Conservation (phyloP, 1,140 invertebrate species). For the Pemphigus obesinymphae region DNA sequence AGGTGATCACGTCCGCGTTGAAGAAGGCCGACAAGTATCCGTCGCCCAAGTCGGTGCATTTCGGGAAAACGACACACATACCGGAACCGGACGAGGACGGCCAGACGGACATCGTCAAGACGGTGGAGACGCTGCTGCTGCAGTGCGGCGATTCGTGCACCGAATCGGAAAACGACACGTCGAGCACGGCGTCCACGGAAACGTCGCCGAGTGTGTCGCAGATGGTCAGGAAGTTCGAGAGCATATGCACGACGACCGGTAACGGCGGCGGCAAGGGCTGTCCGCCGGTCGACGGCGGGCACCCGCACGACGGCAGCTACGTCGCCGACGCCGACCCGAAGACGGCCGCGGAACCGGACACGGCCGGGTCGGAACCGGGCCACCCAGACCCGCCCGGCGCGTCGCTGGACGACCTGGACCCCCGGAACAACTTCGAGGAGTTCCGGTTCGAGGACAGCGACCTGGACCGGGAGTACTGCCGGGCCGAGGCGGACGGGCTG, state of each 20-base stretch:
- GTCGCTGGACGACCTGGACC: conserved; percentile 40
- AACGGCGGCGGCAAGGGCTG: background rate
- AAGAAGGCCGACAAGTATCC: conserved; percentile 9
- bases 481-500: conserved; percentile 51
- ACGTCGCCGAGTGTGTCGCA: conserved; percentile 46
- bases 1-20: conserved; percentile 5
- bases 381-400: conserved; percentile 35
- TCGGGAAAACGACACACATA: conserved; percentile 24
- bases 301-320: background rate
- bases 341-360: conserved; percentile 8
- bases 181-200: conserved; percentile 23
- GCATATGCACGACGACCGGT: conserved; percentile 39
- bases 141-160: background rate
- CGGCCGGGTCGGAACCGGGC: background rate
- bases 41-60: background rate
- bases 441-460: conserved; percentile 73
- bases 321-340: background rate
- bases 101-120: conserved; percentile 14
- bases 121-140: conserved; percentile 18
- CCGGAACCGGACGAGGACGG: conserved; percentile 8
- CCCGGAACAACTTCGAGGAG: conserved; percentile 67
- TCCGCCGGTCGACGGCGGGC: background rate
- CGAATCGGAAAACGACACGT: conserved; percentile 40
- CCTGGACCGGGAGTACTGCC: conserved; percentile 53
- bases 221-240: conserved; percentile 48